These are phyloP conservation scores for Ursus arctos DNA, from an alignment of 2,113 vertebrate species.

Conservation along the genomic window DNA sequence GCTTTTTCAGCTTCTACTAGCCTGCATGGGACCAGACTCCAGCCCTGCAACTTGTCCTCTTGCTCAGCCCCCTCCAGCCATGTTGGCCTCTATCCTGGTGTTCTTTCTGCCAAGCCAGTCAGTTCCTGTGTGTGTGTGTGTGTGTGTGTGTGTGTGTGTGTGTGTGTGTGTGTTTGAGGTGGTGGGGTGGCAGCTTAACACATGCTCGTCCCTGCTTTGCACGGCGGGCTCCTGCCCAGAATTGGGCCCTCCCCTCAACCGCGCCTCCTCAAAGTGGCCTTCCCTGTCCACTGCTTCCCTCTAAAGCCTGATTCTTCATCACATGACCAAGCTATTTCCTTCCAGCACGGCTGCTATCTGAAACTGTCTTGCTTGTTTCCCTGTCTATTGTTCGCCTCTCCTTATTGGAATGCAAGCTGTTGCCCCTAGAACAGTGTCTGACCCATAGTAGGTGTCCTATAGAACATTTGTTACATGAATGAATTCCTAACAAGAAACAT, in stretches of 20 bases:
- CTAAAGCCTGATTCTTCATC: too few relatives aligned
- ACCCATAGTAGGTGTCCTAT: neutral
- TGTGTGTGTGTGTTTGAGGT: neutral
- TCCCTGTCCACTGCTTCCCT: neutral
- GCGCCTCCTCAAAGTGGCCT: neutral
- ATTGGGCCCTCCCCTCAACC: too few relatives aligned
- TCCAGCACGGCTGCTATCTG: neutral
- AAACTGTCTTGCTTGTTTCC: neutral
- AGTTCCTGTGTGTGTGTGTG: neutral
- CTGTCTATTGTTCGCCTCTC: neutral
- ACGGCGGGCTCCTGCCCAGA: neutral
- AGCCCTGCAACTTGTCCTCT: neutral
- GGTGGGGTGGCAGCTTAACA: neutral
- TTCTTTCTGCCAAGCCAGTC: neutral
- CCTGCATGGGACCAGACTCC: too few relatives aligned
- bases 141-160: neutral
- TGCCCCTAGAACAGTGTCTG: neutral
- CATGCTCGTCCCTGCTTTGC: neutral
- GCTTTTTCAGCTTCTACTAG: neutral
- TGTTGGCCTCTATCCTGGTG: neutral
- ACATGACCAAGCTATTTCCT: neutral
- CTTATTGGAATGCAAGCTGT: neutral
- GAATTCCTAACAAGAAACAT: conserved; percentile 6
- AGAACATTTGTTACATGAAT: neutral
- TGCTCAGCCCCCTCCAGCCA: neutral